phyloP scores from a whole-genome alignment of 2,888 invertebrate species.

The Macrophya alboannulata region DNA sequence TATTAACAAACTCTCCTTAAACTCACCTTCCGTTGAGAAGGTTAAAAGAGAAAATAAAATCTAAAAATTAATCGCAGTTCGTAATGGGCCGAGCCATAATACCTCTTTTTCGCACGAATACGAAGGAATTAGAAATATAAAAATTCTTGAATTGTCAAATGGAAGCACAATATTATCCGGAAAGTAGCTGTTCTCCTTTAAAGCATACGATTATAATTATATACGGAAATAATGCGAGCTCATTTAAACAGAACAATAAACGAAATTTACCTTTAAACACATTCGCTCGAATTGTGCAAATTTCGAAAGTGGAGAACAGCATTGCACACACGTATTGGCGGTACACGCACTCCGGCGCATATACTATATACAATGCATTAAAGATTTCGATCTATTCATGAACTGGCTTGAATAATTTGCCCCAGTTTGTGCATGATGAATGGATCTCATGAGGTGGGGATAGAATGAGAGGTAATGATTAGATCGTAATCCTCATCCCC shows the following conservation, averaged over 20 bases:
- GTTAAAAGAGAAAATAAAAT: background rate
- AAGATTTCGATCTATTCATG: slow-evolving; percentile 22
- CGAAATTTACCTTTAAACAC: background rate
- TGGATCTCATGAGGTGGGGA: slow-evolving; percentile 20
- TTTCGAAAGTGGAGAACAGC: background rate
- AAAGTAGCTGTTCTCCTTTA: too few species aligned
- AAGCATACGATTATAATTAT: too few species aligned
- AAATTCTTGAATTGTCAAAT: background rate
- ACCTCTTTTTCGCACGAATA: background rate
- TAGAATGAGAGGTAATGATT: slow-evolving; percentile 18
- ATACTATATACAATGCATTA: slow-evolving; percentile 4
- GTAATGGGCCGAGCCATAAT: background rate
- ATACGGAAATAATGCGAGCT: background rate
- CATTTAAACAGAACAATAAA: background rate
- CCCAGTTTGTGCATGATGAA: slow-evolving; percentile 43
- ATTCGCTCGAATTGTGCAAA: background rate
- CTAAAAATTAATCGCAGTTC: background rate
- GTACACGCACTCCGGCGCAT: slow-evolving; percentile 9
- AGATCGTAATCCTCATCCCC: slow-evolving; percentile 47
- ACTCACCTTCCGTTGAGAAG: background rate
- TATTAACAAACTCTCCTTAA: background rate
- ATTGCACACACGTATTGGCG: background rate
- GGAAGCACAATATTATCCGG: too few species aligned
- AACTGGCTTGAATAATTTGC: slow-evolving; percentile 44
- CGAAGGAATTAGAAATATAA: background rate